These are phyloP conservation scores for Diorhabda sublineata DNA, from an alignment of 1,140 invertebrate species.

Conservation along the genomic window DNA sequence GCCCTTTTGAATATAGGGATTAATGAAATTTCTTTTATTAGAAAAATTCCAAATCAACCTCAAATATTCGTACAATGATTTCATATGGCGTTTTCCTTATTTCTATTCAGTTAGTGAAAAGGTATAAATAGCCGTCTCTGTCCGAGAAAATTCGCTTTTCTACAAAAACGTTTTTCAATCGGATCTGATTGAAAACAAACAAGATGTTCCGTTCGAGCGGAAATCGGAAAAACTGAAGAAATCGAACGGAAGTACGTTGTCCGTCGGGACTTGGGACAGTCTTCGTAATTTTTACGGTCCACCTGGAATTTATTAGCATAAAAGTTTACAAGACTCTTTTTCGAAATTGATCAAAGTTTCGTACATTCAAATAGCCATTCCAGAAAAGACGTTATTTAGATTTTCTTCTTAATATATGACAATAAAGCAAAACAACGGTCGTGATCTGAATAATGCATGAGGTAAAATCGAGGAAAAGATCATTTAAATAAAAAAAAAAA, in stretches of 20 bases:
- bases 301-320: conserved; percentile 15
- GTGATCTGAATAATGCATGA: no score
- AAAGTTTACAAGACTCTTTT: conserved; percentile 17
- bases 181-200: conserved; percentile 11
- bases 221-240: conserved; percentile 8
- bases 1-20: no score
- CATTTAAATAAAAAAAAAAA: no score
- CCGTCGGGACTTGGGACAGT: not conserved
- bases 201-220: not conserved
- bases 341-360: conserved; percentile 19
- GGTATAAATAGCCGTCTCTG: no score
- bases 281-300: conserved; percentile 11
- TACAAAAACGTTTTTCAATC: conserved; percentile 5
- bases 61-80: no score
- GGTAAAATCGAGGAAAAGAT: no score
- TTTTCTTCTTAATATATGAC: not conserved
- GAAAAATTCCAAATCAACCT: no score
- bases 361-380: not conserved
- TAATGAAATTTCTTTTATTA: no score
- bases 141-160: not conserved
- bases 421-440: not conserved
- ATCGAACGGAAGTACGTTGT: not conserved
- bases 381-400: conserved; percentile 1
- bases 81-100: no score
- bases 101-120: no score